These are phyloP conservation scores for Nesogale talazaci DNA, from an alignment of 2,113 vertebrate genomes.

Conservation along the genomic window DNA sequence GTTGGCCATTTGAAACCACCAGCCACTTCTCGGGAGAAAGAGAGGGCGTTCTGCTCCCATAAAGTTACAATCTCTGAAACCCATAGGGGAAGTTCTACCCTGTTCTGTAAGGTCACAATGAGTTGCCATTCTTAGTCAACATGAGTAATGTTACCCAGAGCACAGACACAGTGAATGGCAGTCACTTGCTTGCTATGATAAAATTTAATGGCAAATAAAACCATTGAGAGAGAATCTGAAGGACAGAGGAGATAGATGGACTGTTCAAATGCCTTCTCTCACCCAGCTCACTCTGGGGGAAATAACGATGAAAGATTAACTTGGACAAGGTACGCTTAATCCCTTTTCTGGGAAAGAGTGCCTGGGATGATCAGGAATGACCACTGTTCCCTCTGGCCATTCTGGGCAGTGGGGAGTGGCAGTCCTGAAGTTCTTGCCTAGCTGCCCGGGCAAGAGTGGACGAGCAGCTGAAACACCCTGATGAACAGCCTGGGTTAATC, in stretches of 20 bases:
- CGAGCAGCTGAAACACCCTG: slow-evolving; percentile 66
- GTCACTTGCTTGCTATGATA: background rate
- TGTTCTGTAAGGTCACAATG: no score
- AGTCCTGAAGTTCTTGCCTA: slow-evolving; percentile 51
- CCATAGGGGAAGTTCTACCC: no score
- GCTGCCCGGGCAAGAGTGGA: slow-evolving; percentile 67
- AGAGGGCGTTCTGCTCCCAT: no score
- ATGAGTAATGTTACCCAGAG: background rate
- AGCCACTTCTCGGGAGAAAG: no score
- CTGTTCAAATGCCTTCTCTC: background rate
- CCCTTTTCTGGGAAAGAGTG: slow-evolving; percentile 72
- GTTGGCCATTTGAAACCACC: no score
- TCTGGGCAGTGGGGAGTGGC: slow-evolving; percentile 59
- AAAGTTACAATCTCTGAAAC: no score
- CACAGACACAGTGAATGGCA: background rate
- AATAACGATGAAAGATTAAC: slow-evolving; percentile 36
- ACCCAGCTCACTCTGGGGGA: background rate
- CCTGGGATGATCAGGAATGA: slow-evolving; percentile 49
- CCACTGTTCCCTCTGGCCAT: slow-evolving; percentile 23
- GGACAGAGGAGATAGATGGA: background rate
- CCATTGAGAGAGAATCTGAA: background rate
- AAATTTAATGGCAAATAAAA: background rate
- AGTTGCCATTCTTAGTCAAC: no score
- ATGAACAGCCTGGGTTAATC: slow-evolving; percentile 70
- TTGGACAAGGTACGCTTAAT: slow-evolving; percentile 69